Evolutionary conservation across 2,113 vertebrate genomes (phyloP).

Genomic region (Perccottus glenii): DNA sequence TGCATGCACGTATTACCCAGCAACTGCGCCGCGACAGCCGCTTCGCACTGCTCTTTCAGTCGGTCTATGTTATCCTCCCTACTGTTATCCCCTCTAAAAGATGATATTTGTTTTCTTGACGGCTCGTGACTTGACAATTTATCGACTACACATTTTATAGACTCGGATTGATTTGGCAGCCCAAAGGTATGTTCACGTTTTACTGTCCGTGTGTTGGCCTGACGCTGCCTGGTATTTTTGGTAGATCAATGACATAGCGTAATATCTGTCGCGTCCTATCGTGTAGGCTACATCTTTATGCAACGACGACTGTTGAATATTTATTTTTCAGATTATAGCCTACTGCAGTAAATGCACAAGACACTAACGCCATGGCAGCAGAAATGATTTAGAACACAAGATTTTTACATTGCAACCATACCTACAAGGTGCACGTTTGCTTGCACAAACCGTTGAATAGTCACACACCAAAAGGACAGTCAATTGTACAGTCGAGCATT

Average conservation of each 20-base stretch:
- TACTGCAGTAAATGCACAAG: not conserved
- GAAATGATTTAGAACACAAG: slow-evolving; percentile 15
- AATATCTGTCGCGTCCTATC: slow-evolving; percentile 11
- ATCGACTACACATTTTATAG: slow-evolving; percentile 2
- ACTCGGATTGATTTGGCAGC: slow-evolving; percentile 47
- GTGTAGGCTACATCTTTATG: not conserved
- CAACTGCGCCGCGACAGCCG: slow-evolving; percentile 58
- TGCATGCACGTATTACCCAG: slow-evolving; percentile 14
- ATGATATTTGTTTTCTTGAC: slow-evolving; percentile 52
- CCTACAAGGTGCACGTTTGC: slow-evolving; percentile 47
- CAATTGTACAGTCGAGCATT: slow-evolving; percentile 3
- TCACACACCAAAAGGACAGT: too few relatives aligned
- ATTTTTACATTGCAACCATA: not conserved
- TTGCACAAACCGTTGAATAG: slow-evolving; percentile 47
- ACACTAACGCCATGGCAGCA: not conserved
- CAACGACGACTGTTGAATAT: not conserved
- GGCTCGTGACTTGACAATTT: slow-evolving; percentile 22
- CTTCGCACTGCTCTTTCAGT: slow-evolving; percentile 51
- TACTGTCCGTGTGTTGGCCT: not conserved
- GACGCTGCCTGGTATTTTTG: slow-evolving; percentile 1
- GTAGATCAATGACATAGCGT: slow-evolving; percentile 1
- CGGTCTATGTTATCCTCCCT: slow-evolving; percentile 42
- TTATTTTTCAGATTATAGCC: not conserved
- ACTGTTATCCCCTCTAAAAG: slow-evolving; percentile 38
- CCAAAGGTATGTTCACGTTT: slow-evolving; percentile 46